Conservation (phyloP, 2,888 invertebrate genomes). For the Cephonodes hylas region DNA sequence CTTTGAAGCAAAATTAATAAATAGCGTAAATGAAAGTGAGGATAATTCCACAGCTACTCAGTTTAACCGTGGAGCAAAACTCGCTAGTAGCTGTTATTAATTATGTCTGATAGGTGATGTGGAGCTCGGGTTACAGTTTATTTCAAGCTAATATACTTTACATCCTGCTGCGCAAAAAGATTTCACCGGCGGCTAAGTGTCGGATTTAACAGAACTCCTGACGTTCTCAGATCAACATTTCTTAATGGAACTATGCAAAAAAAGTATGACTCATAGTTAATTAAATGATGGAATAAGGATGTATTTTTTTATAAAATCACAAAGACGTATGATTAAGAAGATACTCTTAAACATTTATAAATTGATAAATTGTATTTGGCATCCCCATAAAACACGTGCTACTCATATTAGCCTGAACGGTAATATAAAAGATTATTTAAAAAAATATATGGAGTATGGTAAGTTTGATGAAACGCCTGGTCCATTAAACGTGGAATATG, state of each 20-base stretch:
- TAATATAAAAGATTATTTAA: no score
- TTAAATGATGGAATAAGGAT: not conserved
- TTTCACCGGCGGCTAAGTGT: constrained; percentile 12
- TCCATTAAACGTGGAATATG: no score
- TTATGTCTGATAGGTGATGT: constrained; percentile 11
- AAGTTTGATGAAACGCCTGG: no score
- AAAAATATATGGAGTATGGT: no score
- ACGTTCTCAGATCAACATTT: not conserved
- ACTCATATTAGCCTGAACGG: no score
- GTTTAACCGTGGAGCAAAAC: not conserved
- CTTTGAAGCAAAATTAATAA: not conserved
- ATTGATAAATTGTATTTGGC: no score
- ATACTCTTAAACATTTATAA: no score
- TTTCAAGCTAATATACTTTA: constrained; percentile 13
- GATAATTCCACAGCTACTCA: not conserved
- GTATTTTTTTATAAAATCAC: not conserved
- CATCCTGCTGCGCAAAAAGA: constrained; percentile 10
- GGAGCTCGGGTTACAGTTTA: constrained; percentile 11
- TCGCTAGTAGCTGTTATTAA: constrained; percentile 9
- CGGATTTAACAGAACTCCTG: not conserved
- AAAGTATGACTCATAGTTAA: not conserved
- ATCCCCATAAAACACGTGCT: no score
- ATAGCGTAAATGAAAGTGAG: not conserved
- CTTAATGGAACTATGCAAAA: constrained; percentile 4
- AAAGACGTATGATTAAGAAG: not conserved